These are phyloP conservation scores for Platypus cylindrus DNA, from an alignment of 2,888 invertebrate species.

Conservation along the genomic window DNA sequence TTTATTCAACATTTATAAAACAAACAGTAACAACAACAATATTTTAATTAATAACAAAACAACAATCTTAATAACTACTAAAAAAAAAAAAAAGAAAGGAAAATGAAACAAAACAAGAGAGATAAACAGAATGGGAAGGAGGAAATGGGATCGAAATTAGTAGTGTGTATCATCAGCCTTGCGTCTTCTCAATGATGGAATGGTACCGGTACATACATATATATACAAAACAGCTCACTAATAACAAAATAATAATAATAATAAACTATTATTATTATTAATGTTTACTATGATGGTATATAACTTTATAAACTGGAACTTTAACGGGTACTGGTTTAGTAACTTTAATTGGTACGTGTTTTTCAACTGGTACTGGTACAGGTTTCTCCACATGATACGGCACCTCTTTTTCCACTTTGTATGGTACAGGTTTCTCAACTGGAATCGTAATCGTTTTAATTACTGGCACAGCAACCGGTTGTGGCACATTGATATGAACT, in stretches of 20 bases:
- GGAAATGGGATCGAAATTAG: no score
- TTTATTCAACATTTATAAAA: no score
- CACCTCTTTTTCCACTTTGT: conserved; percentile 52
- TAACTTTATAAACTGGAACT: conserved; percentile 58
- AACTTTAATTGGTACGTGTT: conserved; percentile 54
- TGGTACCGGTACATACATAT: no score
- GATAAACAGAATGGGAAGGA: conserved; percentile 9
- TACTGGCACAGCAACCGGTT: conserved; percentile 54
- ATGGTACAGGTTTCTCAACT: conserved; percentile 60
- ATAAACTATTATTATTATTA: conserved; percentile 16
- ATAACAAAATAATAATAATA: no score
- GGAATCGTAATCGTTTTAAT: conserved; percentile 56
- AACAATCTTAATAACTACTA: conserved; percentile 12
- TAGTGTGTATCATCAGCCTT: conserved; percentile 23
- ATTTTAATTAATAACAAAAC: conserved; percentile 15
- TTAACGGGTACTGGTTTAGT: conserved; percentile 57
- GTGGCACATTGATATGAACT: conserved; percentile 54
- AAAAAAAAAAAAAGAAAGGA: conserved; percentile 9
- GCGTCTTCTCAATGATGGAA: conserved; percentile 16
- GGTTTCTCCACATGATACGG: conserved; percentile 55
- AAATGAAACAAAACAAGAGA: conserved; percentile 6
- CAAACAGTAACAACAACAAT: no score
- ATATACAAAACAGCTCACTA: no score
- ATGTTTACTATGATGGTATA: conserved; percentile 55
- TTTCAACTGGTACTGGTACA: conserved; percentile 55